Evolutionary conservation across 2,888 invertebrate species (phyloP).

Genomic region (Trisateles emortualis): DNA sequence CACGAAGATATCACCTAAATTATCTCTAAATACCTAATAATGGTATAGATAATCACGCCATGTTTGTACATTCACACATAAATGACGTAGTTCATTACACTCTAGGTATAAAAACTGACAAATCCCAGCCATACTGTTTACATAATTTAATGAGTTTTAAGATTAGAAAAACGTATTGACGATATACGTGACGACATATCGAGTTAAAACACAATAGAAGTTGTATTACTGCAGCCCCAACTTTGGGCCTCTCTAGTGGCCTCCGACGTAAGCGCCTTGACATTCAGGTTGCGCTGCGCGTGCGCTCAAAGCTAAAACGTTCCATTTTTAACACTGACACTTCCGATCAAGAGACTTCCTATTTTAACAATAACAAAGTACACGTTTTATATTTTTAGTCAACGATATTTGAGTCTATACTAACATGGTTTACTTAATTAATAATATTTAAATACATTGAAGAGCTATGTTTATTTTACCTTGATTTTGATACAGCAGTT

Average conservation of each 20-base stretch:
- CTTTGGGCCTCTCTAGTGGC: conserved; percentile 59
- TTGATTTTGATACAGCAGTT: neutral
- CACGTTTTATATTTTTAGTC: conserved; percentile 1
- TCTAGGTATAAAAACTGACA: neutral
- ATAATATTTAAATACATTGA: neutral
- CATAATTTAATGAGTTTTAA: neutral
- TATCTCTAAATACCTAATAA: conserved; percentile 1
- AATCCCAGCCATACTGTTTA: neutral
- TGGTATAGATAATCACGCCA: neutral
- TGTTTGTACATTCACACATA: neutral
- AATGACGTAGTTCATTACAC: neutral
- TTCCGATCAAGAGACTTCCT: conserved; percentile 82
- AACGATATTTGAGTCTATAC: neutral
- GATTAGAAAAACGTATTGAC: neutral
- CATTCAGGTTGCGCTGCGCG: conserved; percentile 75
- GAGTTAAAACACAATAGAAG: conserved; percentile 33
- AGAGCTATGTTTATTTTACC: neutral
- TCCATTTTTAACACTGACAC: conserved; percentile 76
- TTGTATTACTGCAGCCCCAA: conserved; percentile 39
- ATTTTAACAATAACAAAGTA: conserved; percentile 45
- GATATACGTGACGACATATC: neutral
- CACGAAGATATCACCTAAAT: conserved; percentile 1
- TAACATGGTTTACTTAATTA: conserved; percentile 1
- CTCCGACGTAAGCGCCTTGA: conserved; percentile 72
- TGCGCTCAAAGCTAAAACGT: conserved; percentile 72